These are phyloP conservation scores for Myotis findleyi DNA, from an alignment of 2,797 vertebrate genomes.

Conservation along the genomic window DNA sequence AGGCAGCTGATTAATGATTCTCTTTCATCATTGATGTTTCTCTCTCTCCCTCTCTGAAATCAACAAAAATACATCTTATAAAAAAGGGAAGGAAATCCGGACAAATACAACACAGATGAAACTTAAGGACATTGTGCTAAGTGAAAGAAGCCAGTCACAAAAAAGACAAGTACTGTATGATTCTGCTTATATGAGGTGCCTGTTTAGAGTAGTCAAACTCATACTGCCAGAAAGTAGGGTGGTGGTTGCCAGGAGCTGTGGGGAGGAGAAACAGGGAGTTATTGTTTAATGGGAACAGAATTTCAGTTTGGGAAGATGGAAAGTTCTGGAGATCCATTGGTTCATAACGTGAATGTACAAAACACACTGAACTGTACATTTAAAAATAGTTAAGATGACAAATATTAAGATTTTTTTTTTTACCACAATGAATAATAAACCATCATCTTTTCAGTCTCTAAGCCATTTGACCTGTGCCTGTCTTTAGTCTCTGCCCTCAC, in stretches of 20 bases:
- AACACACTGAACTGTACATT: not conserved
- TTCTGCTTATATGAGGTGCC: not conserved
- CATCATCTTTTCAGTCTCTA: not conserved
- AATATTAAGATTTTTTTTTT: not conserved
- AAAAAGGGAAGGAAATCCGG: not conserved
- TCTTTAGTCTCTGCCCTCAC: not conserved
- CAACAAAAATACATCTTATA: no score
- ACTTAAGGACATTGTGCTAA: not conserved
- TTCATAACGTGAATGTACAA: not conserved
- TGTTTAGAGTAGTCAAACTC: not conserved
- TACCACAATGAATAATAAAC: not conserved
- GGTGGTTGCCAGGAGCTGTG: not conserved
- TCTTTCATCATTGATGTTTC: no score
- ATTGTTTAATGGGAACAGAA: not conserved
- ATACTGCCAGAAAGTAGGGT: not conserved
- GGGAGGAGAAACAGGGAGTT: not conserved
- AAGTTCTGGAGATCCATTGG: not conserved
- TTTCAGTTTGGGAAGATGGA: not conserved
- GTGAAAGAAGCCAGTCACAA: not conserved
- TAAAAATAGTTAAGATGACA: not conserved
- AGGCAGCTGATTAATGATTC: no score
- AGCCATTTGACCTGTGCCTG: not conserved
- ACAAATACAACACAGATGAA: rapidly evolving
- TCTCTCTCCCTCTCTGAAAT: no score
- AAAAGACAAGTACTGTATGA: not conserved